phyloP scores from a whole-genome alignment of 2,797 vertebrate genomes.

The Anas georgica region DNA sequence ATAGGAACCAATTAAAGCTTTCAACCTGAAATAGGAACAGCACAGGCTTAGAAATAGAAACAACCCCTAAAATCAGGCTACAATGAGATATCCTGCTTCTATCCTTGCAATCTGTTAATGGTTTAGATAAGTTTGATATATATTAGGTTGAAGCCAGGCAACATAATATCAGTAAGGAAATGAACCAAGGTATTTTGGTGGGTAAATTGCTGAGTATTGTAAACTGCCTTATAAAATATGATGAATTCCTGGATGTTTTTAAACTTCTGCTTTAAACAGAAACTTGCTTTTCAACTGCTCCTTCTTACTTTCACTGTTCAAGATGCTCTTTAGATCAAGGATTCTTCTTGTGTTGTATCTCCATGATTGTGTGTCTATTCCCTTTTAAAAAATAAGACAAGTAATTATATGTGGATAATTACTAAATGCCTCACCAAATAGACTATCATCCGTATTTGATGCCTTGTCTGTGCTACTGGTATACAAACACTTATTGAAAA shows the following conservation, averaged over 20 bases:
- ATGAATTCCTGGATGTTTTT: not conserved
- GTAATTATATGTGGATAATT: not conserved
- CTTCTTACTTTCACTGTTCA: not conserved
- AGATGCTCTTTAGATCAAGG: not conserved
- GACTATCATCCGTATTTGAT: not conserved
- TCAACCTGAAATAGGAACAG: not conserved
- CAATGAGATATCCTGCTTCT: accelerated
- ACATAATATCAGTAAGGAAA: not conserved
- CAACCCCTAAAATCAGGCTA: not conserved
- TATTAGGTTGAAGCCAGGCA: not conserved
- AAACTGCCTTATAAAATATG: not conserved
- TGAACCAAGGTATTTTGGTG: not conserved
- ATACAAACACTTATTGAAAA: not conserved
- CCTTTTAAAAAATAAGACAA: not conserved
- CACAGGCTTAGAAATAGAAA: not conserved
- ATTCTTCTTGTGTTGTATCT: not conserved
- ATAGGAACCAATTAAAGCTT: not conserved
- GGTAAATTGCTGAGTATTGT: not conserved
- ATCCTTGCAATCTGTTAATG: not conserved
- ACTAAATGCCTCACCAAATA: not conserved
- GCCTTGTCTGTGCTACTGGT: not conserved
- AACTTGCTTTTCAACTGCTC: not conserved
- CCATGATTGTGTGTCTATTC: not conserved
- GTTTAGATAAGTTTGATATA: not conserved
- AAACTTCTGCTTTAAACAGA: not conserved